Conservation (phyloP, 2,113 vertebrate genomes). For the Condylura cristata region DNA sequence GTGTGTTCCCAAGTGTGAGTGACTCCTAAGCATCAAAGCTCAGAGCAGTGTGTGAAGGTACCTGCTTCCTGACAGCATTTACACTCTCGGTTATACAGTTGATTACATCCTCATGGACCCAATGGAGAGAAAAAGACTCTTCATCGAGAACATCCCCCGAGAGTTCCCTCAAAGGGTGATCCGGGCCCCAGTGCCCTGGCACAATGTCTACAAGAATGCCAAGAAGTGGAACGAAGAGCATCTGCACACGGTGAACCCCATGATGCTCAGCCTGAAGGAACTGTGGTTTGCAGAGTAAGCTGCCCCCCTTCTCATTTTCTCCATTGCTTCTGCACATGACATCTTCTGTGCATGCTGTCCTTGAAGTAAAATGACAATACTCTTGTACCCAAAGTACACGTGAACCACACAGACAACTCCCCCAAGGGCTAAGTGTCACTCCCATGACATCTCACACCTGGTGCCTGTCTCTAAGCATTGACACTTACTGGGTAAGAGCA, state of each 20-base stretch:
- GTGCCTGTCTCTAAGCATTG: neutral
- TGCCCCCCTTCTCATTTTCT: neutral
- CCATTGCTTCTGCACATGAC: neutral
- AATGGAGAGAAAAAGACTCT: conserved; percentile 89
- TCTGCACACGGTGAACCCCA: conserved; percentile 87
- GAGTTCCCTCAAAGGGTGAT: conserved; percentile 89
- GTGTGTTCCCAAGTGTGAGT: neutral
- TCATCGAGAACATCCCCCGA: conserved; percentile 86
- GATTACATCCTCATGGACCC: conserved; percentile 94
- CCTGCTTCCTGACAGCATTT: neutral
- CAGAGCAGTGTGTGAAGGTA: neutral
- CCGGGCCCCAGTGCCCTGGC: conserved; percentile 93
- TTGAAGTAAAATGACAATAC: neutral
- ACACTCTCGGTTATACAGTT: conserved; percentile 83
- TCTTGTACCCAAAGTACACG: neutral
- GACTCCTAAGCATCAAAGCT: neutral
- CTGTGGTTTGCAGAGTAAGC: conserved; percentile 92
- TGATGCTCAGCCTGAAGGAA: conserved; percentile 89
- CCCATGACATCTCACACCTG: neutral
- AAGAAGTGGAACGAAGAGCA: conserved; percentile 88
- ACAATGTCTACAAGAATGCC: conserved; percentile 77
- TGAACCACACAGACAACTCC: neutral
- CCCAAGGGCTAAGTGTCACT: neutral
- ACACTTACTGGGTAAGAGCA: neutral
- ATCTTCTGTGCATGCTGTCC: neutral